These are phyloP conservation scores for Anomalospiza imberbis DNA, from an alignment of 2,797 vertebrate genomes.

Conservation along the genomic window DNA sequence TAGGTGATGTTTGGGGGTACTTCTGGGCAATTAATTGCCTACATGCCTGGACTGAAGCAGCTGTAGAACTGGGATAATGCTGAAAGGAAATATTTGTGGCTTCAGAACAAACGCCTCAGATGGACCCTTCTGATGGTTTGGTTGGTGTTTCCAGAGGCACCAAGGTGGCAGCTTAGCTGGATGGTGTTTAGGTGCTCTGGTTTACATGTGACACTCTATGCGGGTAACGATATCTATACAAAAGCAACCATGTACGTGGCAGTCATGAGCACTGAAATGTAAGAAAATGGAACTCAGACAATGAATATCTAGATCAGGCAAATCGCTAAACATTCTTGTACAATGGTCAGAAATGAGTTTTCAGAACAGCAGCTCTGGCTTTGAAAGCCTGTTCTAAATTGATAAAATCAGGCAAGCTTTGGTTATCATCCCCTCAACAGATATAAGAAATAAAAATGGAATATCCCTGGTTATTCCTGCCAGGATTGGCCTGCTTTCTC, in stretches of 20 bases:
- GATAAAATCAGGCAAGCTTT: not conserved
- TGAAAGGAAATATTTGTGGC: not conserved
- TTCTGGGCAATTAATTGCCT: not conserved
- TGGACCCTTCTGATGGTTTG: not conserved
- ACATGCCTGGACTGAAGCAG: not conserved
- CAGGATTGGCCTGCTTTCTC: not conserved
- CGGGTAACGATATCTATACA: not conserved
- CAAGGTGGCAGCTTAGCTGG: not conserved
- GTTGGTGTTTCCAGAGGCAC: not conserved
- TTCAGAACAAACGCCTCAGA: not conserved
- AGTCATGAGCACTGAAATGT: not conserved
- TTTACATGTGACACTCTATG: not conserved
- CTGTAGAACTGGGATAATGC: not conserved
- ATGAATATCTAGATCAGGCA: not conserved
- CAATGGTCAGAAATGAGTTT: not conserved
- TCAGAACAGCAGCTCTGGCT: not conserved
- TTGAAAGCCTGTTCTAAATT: not conserved
- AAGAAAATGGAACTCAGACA: not conserved
- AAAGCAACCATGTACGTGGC: not conserved
- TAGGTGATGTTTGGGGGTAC: not conserved
- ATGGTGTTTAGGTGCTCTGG: not conserved
- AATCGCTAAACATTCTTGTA: not conserved
- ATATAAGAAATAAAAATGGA: not conserved
- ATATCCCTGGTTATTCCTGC: not conserved
- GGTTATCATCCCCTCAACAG: not conserved